Conservation (phyloP, 2,797 vertebrate species). For the Tympanoctomys barrerae region DNA sequence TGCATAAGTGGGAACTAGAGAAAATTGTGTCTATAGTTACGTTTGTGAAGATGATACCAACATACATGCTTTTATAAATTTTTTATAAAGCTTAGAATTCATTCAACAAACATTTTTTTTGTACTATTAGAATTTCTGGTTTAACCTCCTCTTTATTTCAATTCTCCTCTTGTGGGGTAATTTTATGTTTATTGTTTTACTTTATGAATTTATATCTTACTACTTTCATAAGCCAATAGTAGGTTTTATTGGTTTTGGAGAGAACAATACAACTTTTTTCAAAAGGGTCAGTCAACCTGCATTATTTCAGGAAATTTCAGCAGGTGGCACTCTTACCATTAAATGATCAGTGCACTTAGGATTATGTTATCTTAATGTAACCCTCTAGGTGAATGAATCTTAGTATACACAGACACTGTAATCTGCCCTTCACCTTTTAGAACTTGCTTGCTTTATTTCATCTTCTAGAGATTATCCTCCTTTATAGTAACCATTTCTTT, state of each 20-base stretch:
- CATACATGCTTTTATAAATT: neutral
- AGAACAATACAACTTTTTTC: slow-evolving; percentile 16
- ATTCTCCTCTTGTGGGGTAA: neutral
- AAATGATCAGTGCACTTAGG: neutral
- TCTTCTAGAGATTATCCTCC: slow-evolving; percentile 13
- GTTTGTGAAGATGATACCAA: neutral
- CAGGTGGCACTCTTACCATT: slow-evolving; percentile 69
- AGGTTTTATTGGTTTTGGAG: slow-evolving; percentile 29
- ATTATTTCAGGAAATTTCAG: slow-evolving; percentile 20
- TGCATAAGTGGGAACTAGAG: neutral
- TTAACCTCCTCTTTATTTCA: slow-evolving; percentile 43
- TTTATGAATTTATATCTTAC: slow-evolving; percentile 5
- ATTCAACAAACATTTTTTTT: neutral
- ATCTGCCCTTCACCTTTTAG: neutral
- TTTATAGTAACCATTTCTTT: slow-evolving; percentile 27
- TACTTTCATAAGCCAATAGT: neutral
- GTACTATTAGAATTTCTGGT: neutral
- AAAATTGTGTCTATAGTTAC: neutral
- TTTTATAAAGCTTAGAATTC: slow-evolving; percentile 47
- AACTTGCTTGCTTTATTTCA: slow-evolving; percentile 47
- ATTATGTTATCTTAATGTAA: neutral
- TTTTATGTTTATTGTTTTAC: slow-evolving; percentile 54
- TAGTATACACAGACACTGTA: neutral
- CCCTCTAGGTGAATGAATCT: neutral
- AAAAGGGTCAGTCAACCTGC: neutral